Percentiles rank a stretch among this genome's conserved stretches.
Evolutionary conservation across 2,113 vertebrate species (phyloP).

Genomic region (Prolemur simus): DNA sequence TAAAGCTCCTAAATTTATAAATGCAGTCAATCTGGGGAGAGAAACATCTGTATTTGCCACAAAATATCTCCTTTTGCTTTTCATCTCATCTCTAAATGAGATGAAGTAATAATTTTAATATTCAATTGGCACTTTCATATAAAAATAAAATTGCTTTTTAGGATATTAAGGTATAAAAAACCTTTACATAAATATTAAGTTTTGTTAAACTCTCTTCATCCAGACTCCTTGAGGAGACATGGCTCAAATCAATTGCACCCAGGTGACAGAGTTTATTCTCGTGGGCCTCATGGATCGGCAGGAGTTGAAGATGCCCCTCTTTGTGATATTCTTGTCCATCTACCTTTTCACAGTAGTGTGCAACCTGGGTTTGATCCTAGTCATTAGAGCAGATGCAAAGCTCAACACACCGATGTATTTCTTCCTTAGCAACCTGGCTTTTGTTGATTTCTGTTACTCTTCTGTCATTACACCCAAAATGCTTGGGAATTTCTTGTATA

Average conservation of each 20-base stretch:
- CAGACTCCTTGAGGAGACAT: neutral
- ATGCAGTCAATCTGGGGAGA: neutral
- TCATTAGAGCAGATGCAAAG: conserved; percentile 43
- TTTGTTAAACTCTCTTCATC: no score
- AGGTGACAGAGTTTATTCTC: conserved; percentile 40
- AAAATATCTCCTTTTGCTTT: neutral
- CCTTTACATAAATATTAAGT: no score
- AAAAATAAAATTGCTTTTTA: neutral
- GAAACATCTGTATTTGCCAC: neutral
- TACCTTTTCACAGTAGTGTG: conserved; percentile 63
- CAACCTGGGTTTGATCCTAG: conserved; percentile 48
- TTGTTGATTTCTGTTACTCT: conserved; percentile 58
- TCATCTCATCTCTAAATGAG: neutral
- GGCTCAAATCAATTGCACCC: conserved; percentile 49
- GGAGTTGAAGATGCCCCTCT: conserved; percentile 40
- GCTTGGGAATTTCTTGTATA: conserved; percentile 55
- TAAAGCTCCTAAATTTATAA: neutral
- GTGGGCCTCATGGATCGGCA: neutral
- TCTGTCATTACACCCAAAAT: conserved; percentile 58
- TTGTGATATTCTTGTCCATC: conserved; percentile 42
- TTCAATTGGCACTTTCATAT: neutral
- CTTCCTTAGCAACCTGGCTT: conserved; percentile 61
- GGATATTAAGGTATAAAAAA: no score
- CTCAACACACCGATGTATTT: conserved; percentile 70
- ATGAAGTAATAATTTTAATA: neutral